These are phyloP conservation scores for Microtus pennsylvanicus DNA, from an alignment of 2,113 vertebrate genomes.

Conservation along the genomic window DNA sequence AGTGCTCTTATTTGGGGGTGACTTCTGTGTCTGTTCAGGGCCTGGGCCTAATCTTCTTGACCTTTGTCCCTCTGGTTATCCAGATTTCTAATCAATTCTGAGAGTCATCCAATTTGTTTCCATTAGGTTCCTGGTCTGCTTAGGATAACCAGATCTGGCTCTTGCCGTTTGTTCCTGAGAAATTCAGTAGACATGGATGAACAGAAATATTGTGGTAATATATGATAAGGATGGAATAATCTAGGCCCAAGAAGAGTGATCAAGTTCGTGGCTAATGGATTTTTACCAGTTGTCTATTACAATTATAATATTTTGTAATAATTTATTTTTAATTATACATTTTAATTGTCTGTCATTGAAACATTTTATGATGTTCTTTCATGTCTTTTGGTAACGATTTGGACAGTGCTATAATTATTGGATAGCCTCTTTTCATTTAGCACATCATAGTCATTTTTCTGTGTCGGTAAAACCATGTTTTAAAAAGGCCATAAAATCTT, in stretches of 20 bases:
- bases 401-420: conserved; percentile 5
- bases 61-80: conserved; percentile 5
- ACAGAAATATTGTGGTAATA: neutral
- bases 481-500: conserved; percentile 13
- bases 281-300: conserved; percentile 33
- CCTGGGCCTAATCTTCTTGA: neutral
- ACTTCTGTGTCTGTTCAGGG: neutral
- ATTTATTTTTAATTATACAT: conserved; percentile 51
- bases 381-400: conserved; percentile 49
- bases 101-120: neutral
- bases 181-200: neutral
- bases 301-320: conserved; percentile 46
- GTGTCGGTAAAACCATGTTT: conserved; percentile 39
- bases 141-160: conserved; percentile 32
- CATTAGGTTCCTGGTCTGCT: neutral
- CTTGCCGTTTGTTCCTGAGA: conserved; percentile 7
- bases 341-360: conserved; percentile 39
- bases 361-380: conserved; percentile 49
- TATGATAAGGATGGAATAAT: neutral
- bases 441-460: conserved; percentile 52
- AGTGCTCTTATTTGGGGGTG: neutral
- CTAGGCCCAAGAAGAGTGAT: neutral
- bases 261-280: conserved; percentile 20
- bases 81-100: conserved; percentile 42
- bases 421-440: conserved; percentile 27